phyloP scores from a whole-genome alignment of 2,797 vertebrate genomes.

The Gallirallus australis region DNA sequence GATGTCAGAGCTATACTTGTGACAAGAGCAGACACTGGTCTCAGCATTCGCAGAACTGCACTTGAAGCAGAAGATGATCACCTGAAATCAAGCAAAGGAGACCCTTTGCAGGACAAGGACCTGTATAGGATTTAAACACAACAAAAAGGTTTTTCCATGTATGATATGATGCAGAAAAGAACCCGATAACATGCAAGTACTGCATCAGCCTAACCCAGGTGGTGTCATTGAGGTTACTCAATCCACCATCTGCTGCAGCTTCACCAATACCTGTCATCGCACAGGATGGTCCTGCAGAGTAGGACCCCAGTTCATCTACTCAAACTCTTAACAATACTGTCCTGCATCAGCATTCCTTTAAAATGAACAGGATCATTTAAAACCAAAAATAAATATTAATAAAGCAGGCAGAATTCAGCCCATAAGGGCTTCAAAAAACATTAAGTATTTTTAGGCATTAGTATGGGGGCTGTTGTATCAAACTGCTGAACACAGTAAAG shows the following conservation, averaged over 20 bases:
- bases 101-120: not conserved
- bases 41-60: not conserved
- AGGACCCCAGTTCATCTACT: not conserved
- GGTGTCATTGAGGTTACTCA: not conserved
- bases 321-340: not conserved
- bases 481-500: not conserved
- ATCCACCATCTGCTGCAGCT: not conserved
- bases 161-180: not conserved
- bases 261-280: not conserved
- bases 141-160: not conserved
- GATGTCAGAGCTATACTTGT: not conserved
- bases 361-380: not conserved
- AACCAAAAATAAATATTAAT: not conserved
- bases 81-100: not conserved
- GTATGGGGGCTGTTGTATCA: not conserved
- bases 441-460: not conserved
- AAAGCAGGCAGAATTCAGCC: not conserved
- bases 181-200: not conserved
- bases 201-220: not conserved
- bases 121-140: not conserved
- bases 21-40: not conserved
- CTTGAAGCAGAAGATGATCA: not conserved
- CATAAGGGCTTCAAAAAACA: not conserved
- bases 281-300: not conserved
- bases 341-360: not conserved